Evolutionary conservation across 2,888 invertebrate genomes (phyloP), one percentile per base, ranked within the genome.

Genomic region (Portevinia maculata): DNA sequence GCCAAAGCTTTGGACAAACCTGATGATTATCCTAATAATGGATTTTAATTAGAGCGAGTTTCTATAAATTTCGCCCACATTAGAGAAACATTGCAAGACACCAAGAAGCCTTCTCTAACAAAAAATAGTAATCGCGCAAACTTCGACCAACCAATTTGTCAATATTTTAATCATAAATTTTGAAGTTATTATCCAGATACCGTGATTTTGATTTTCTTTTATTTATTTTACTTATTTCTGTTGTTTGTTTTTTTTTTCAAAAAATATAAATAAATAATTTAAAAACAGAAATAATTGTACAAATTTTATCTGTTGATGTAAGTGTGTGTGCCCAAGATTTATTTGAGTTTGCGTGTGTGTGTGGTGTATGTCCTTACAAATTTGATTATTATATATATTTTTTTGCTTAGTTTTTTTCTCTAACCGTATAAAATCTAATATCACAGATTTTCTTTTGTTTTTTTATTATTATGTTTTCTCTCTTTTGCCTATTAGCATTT

Each of bases 361-460:
- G 24, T 67, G 15, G 7, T 55, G 64, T 69, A 57, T 59, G 62
- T 76, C 74, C 75, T 62, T 64, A 69, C 75, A 70, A 76, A 65
- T 71, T 71, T 81, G 76, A 75, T 76, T 59, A 62, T 41, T 52
- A 15, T 48, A 39, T 39, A 28, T 15, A 28, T 50, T 60, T 46
- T 48, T 37, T 48, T 48, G 5, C 21, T 48, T 48, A 62, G 50
- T 30, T 78, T 57, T 59, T 65, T 53, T 62, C 52, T 70, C 69
- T 81, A 76, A 76, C 64, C 70, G 76, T 81, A 81, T 83, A 83
- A 83, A 83, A 78, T 73, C 83, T 83, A 83, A 78, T 83, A 83
- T 83, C 83, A 83, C 83, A 83, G 83, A 83, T 83, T 83, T 71
- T 71, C 39, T 71, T 83, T 83, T 78, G 46, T 46, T 83, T 83